Conservation (phyloP, 2,113 vertebrate genomes). For the Pagrus major region DNA sequence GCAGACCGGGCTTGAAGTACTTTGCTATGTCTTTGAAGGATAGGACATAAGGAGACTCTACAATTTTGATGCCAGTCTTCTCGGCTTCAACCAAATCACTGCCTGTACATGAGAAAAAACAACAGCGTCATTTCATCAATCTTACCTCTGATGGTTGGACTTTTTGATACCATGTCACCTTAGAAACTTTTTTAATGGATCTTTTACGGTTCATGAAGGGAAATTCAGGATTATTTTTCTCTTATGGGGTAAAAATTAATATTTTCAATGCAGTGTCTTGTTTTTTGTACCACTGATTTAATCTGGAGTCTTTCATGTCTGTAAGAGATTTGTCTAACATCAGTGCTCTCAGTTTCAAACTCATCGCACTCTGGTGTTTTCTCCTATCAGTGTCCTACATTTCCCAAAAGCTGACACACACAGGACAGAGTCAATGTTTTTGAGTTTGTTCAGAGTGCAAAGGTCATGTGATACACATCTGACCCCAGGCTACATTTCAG, state of each 20-base stretch:
- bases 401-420: not conserved
- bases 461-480: constrained; percentile 12
- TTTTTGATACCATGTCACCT: not conserved
- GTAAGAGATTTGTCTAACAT: not conserved
- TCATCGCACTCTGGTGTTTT: not conserved
- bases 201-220: not conserved
- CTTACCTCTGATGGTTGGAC: not conserved
- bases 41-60: constrained; percentile 88
- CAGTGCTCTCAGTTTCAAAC: not conserved
- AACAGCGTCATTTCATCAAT: not conserved
- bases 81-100: constrained; percentile 92
- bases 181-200: not conserved
- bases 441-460: constrained; percentile 16
- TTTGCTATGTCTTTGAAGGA: constrained; percentile 87
- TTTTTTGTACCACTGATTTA: not conserved
- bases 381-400: not conserved
- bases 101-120: constrained; percentile 76
- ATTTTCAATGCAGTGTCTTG: not conserved
- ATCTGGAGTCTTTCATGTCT: not conserved
- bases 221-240: not conserved
- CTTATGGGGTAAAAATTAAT: not conserved
- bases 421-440: not conserved
- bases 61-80: constrained; percentile 85
- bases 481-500: not conserved
- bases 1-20: constrained; percentile 91